These are phyloP conservation scores for Diaperis boleti DNA, from an alignment of 2,888 invertebrate genomes.

Conservation along the genomic window DNA sequence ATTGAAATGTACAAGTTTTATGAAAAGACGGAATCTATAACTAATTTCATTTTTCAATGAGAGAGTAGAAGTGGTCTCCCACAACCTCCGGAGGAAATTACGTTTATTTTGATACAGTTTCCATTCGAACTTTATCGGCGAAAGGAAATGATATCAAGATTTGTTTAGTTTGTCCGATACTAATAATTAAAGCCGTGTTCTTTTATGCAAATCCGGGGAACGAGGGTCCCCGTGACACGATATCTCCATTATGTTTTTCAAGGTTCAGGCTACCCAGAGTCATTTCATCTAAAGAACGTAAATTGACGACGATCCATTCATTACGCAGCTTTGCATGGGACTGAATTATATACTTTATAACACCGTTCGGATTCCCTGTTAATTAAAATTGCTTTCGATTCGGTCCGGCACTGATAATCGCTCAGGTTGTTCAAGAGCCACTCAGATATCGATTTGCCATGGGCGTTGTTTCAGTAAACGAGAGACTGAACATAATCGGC, in stretches of 20 bases:
- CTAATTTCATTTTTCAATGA: constrained; percentile 20
- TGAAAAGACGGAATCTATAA: constrained; percentile 7
- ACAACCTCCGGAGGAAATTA: constrained; percentile 24
- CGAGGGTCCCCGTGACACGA: constrained; percentile 28
- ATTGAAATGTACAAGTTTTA: constrained; percentile 23
- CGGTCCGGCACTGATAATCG: constrained; percentile 18
- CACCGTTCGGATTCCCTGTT: constrained; percentile 19
- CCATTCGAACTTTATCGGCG: constrained; percentile 12
- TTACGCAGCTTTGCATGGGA: constrained; percentile 8
- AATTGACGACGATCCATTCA: constrained; percentile 14
- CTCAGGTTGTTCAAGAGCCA: constrained; percentile 19
- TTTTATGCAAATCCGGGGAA: constrained; percentile 29
- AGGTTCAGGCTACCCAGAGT: constrained; percentile 26
- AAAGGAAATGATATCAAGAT: constrained; percentile 23
- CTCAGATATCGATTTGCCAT: constrained; percentile 11
- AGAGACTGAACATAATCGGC: constrained; percentile 4
- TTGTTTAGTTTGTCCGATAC: constrained; percentile 6
- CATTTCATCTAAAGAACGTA: constrained; percentile 34
- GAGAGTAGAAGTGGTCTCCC: background rate
- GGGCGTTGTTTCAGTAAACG: constrained; percentile 17
- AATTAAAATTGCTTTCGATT: constrained; percentile 30
- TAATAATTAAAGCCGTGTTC: constrained; percentile 21
- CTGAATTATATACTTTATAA: constrained; percentile 25
- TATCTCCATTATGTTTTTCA: constrained; percentile 35
- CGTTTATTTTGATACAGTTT: constrained; percentile 26